Evolutionary conservation across 2,888 invertebrate species (phyloP), one percentile per base, ranked within the genome.

Genomic region (Dorcus hopei): DNA sequence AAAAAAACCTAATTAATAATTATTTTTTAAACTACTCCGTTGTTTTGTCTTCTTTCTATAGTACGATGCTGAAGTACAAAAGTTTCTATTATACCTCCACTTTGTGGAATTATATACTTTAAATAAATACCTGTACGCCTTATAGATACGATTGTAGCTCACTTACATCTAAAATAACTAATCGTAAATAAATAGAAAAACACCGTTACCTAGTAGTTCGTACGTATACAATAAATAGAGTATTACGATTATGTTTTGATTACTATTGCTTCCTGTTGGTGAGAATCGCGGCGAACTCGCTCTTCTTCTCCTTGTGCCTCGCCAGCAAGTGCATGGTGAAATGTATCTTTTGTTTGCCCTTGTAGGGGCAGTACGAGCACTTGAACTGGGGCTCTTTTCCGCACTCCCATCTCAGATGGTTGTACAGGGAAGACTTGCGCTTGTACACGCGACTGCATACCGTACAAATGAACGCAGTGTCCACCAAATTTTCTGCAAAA

Each of bases 321-420:
- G 76, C 74, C 70, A 75, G 70, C 1, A 76, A 70, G 58, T 76
- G 76, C 75, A 74, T 74, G 33, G 74, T 72, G 61, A 76, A 74
- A 65, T 76, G 75, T 23, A 76, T 75, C 61, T 76, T 76, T 61
- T 76, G 76, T 53, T 72, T 70, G 33, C 75, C 76, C 52, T 73
- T 75, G 55, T 76, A 76, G 1, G 74, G 67, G 76, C 79, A 76
- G 78, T 66, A 68, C 66, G 70, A 55, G 45, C 68, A 69, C 42
- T 61, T 66, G 40, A 69, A 68, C 47, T 67, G 65, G 6, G 66
- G 67, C 43, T 68, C 66, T 49, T 67, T 63, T 9, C 61, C 65
- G 52, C 65, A 66, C 49, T 65, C 66, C 65, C 65, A 66, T 57
- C 63, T 61, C 38, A 55, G 49, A 49, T 67, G 66, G 48, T 65